Evolutionary conservation across 2,888 invertebrate genomes (phyloP).

Genomic region (Lithophane leautieri): DNA sequence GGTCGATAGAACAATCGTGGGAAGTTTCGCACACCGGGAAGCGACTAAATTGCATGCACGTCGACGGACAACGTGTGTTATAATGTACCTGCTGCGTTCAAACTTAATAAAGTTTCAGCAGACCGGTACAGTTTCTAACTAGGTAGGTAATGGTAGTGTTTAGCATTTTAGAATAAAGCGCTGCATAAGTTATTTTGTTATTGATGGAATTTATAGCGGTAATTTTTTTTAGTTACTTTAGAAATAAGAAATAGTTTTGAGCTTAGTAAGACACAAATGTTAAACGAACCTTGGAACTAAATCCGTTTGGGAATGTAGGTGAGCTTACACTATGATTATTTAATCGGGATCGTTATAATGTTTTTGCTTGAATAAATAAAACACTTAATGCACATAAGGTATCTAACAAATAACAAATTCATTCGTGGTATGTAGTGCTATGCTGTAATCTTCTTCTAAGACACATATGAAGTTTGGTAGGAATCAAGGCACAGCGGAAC

Average conservation of each 20-base stretch:
- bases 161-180: slow-evolving; percentile 22
- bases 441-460: not conserved
- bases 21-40: slow-evolving; percentile 48
- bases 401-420: not conserved
- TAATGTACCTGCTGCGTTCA: slow-evolving; percentile 46
- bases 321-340: not conserved
- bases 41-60: slow-evolving; percentile 57
- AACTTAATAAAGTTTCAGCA: slow-evolving; percentile 64
- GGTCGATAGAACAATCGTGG: slow-evolving; percentile 43
- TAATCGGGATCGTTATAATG: no score
- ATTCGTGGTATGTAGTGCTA: not conserved
- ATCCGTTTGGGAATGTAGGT: not conserved
- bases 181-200: not conserved
- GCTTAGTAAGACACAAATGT: not conserved
- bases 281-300: not conserved
- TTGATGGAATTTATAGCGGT: slow-evolving; percentile 21
- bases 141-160: slow-evolving; percentile 27
- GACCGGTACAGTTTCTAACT: slow-evolving; percentile 51
- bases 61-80: slow-evolving; percentile 25
- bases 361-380: no score
- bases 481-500: not conserved
- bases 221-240: slow-evolving; percentile 5
- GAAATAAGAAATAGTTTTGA: not conserved
- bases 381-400: no score
- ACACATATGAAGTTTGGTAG: not conserved